phyloP scores from a whole-genome alignment of 1,140 invertebrate genomes.

The Procambarus virginalis region DNA sequence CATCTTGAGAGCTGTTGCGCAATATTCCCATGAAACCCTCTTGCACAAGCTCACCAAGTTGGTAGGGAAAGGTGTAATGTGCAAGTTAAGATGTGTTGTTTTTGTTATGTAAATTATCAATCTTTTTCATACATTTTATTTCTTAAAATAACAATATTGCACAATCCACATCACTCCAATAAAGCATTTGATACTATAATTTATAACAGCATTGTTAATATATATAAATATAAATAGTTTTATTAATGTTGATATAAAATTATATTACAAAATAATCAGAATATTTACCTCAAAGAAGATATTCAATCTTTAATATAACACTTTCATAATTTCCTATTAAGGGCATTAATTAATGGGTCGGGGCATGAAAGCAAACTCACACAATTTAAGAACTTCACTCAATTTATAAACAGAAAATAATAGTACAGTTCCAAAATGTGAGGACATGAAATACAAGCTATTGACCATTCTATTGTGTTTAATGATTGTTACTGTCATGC shows the following conservation, averaged over 20 bases:
- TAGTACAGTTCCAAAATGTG: too few relatives aligned
- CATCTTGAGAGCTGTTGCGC: background rate
- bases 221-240: background rate
- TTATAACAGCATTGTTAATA: background rate
- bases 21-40: background rate
- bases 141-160: constrained; percentile 21
- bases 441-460: background rate
- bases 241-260: background rate
- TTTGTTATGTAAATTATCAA: background rate
- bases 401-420: background rate
- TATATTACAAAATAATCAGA: background rate
- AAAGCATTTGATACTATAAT: background rate
- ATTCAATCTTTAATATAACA: background rate
- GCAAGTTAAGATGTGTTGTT: background rate
- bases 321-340: constrained; percentile 4
- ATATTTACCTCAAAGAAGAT: background rate
- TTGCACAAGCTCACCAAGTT: background rate
- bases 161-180: background rate
- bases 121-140: background rate
- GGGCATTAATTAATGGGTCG: background rate
- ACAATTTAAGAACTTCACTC: background rate
- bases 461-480: background rate
- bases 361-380: constrained; percentile 16
- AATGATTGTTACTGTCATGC: constrained; percentile 12
- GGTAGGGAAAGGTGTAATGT: background rate